phyloP scores from a whole-genome alignment of 1,140 invertebrate species.

The Lordiphosa stackelbergi region DNA sequence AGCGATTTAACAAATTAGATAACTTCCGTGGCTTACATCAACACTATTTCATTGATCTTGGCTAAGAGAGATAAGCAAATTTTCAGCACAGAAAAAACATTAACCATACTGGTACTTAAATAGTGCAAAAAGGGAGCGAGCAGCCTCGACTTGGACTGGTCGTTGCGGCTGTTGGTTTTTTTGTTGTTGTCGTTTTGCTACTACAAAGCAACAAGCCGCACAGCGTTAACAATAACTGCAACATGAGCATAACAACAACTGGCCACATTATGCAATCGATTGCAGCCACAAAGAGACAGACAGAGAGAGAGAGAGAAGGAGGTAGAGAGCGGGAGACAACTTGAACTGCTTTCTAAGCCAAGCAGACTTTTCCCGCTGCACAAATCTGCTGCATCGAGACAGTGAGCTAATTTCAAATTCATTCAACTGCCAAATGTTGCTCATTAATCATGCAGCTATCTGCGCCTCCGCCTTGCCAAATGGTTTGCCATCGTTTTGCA shows the following conservation, averaged over 20 bases:
- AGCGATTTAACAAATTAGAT: background rate
- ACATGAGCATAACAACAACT: conserved; percentile 55
- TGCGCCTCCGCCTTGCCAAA: conserved; percentile 20
- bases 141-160: conserved; percentile 26
- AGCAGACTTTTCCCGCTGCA: conserved; percentile 29
- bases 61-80: conserved; percentile 21
- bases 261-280: conserved; percentile 58
- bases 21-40: conserved; percentile 26
- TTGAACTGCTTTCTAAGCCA: conserved; percentile 59
- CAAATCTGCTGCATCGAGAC: conserved; percentile 23
- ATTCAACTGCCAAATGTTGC: conserved; percentile 54
- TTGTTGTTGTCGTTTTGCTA: conserved; percentile 23
- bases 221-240: conserved; percentile 65
- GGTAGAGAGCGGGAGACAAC: conserved; percentile 20
- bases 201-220: conserved; percentile 62
- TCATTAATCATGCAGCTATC: conserved; percentile 62
- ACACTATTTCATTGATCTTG: conserved; percentile 10
- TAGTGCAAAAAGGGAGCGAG: conserved; percentile 47
- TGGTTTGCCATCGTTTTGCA: conserved; percentile 55
- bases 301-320: conserved; percentile 31
- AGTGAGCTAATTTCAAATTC: conserved; percentile 67
- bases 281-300: conserved; percentile 38
- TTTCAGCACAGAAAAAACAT: conserved; percentile 17
- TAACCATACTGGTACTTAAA: conserved; percentile 21
- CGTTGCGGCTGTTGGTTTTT: conserved; percentile 19